Conservation (phyloP, 1,140 invertebrate genomes). For the Oscheius sp. region DNA sequence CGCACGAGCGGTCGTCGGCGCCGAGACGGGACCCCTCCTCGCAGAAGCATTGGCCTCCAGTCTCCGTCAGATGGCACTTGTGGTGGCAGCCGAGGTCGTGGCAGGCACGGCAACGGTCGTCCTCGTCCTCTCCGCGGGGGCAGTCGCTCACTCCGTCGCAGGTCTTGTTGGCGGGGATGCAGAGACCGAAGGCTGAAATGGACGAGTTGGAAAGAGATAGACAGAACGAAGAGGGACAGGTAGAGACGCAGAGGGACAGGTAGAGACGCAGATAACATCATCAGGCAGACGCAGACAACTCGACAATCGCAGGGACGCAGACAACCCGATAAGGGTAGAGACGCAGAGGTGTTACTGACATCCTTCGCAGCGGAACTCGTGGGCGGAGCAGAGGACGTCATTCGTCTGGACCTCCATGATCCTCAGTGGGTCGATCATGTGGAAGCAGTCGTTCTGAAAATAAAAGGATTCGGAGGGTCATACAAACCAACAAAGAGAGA, state of each 20-base stretch:
- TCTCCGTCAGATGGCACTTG: constrained; percentile 1
- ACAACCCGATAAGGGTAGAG: not conserved
- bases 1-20: constrained; percentile 11
- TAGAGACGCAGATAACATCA: not conserved
- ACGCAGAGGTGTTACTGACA: not conserved
- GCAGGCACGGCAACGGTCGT: constrained; percentile 13
- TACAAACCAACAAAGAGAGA: too few relatives aligned
- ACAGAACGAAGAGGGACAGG: too few relatives aligned
- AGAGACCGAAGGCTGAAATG: not conserved
- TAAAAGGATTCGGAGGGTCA: too few relatives aligned
- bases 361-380: not conserved
- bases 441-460: not conserved
- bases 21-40: constrained; percentile 7
- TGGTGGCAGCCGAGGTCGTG: constrained; percentile 4
- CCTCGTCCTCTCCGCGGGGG: constrained; percentile 30
- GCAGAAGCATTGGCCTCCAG: constrained; percentile 10
- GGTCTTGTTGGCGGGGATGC: constrained; percentile 14
- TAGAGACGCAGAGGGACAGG: too few relatives aligned
- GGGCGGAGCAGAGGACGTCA: not conserved
- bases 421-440: not conserved
- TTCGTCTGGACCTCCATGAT: not conserved
- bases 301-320: not conserved
- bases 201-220: not conserved
- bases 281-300: not conserved
- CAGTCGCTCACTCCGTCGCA: constrained; percentile 29